Conservation (phyloP, 2,797 vertebrate genomes). For the Presbytis comata region DNA sequence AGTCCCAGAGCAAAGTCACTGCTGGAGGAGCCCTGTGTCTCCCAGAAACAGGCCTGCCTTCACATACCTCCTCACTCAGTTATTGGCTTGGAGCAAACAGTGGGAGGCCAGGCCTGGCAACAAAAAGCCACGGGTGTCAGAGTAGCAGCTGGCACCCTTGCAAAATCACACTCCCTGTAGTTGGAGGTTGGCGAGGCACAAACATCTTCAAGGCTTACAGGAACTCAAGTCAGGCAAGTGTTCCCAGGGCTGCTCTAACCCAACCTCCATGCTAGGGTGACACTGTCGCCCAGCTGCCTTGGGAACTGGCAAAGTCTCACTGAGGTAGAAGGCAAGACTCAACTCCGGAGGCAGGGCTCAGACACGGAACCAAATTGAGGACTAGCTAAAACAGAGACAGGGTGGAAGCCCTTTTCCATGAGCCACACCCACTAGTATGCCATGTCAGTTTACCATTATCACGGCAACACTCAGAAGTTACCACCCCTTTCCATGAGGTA, state of each 20-base stretch:
- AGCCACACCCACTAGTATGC: neutral
- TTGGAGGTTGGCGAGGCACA: neutral
- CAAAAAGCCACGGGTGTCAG: rapidly evolving
- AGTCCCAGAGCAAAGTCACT: neutral
- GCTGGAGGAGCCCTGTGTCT: neutral
- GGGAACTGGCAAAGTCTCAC: constrained; percentile 72
- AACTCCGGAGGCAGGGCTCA: neutral
- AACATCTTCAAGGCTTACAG: constrained; percentile 25
- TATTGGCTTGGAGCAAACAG: neutral
- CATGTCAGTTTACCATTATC: neutral
- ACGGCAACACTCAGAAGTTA: neutral
- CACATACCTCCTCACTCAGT: neutral
- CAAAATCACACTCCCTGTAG: neutral
- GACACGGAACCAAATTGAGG: neutral
- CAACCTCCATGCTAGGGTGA: constrained; percentile 58
- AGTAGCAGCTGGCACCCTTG: neutral
- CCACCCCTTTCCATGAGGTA: neutral
- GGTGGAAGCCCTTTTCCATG: neutral
- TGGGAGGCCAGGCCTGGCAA: too few relatives aligned
- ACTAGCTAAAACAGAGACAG: neutral
- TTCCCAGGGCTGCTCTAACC: constrained; percentile 11
- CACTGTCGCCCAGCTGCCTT: constrained; percentile 73
- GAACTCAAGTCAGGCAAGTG: constrained; percentile 18
- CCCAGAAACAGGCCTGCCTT: neutral
- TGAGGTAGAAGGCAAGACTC: neutral